Conservation (phyloP, 2,888 invertebrate genomes). For the Scaeva pyrastri region DNA sequence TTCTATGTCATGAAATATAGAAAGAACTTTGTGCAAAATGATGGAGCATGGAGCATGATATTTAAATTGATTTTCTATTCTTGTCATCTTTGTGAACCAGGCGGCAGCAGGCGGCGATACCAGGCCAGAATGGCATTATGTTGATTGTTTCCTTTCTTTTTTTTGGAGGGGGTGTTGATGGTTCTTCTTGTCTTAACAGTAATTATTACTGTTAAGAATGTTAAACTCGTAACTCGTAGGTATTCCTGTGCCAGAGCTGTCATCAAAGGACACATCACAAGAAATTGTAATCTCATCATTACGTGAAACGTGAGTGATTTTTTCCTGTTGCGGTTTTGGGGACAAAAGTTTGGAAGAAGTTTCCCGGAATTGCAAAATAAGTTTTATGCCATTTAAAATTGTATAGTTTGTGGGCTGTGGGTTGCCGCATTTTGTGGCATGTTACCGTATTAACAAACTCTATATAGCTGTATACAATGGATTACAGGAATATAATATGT, state of each 20-base stretch:
- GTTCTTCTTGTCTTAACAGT: conserved; percentile 7
- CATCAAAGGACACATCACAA: not conserved
- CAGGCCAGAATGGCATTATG: not conserved
- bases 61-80: conserved; percentile 49
- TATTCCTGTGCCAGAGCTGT: conserved; percentile 19
- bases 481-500: no score
- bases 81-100: conserved; percentile 23
- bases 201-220: conserved; percentile 30
- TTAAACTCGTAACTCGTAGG: no score
- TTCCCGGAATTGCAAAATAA: conserved; percentile 12
- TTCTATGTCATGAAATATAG: not conserved
- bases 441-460: conserved; percentile 18
- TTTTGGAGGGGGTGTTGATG: not conserved
- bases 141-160: conserved; percentile 22
- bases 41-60: conserved; percentile 37
- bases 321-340: conserved; percentile 1
- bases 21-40: conserved; percentile 10
- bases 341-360: conserved; percentile 12
- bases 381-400: conserved; percentile 18
- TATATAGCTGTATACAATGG: not conserved
- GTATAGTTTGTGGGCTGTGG: not conserved
- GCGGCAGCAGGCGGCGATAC: no score
- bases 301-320: conserved; percentile 16
- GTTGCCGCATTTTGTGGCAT: conserved; percentile 29
- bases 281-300: conserved; percentile 23